Evolutionary conservation across 2,797 vertebrate genomes (phyloP).

Genomic region (Tauraco hartlaubi): DNA sequence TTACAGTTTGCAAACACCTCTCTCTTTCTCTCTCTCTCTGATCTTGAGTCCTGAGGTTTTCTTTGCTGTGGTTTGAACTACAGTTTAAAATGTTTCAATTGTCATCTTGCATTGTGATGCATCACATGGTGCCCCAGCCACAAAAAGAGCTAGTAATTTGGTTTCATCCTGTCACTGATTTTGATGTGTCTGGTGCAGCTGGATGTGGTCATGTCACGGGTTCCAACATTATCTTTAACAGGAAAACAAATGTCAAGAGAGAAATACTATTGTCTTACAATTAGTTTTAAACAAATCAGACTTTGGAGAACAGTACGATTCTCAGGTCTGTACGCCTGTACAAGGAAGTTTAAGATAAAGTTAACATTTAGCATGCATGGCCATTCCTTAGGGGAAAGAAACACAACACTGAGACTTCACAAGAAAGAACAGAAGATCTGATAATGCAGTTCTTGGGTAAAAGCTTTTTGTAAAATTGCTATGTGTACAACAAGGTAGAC

Average conservation of each 20-base stretch:
- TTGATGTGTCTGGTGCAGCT: slow-evolving; percentile 75
- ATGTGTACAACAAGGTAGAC: background rate
- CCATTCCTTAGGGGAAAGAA: background rate
- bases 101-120: slow-evolving; percentile 75
- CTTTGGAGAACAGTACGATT: background rate
- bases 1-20: slow-evolving; percentile 72
- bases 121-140: slow-evolving; percentile 73
- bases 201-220: slow-evolving; percentile 74
- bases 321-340: slow-evolving; percentile 35
- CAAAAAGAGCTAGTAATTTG: slow-evolving; percentile 74
- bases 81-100: slow-evolving; percentile 74
- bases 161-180: slow-evolving; percentile 76
- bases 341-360: background rate
- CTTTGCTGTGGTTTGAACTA: slow-evolving; percentile 76
- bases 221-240: slow-evolving; percentile 76
- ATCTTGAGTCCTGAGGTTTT: slow-evolving; percentile 75
- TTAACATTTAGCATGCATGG: background rate
- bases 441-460: background rate
- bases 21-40: slow-evolving; percentile 65
- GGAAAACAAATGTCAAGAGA: slow-evolving; percentile 73
- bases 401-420: background rate
- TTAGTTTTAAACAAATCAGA: slow-evolving; percentile 62
- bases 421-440: background rate
- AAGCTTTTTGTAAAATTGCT: background rate
- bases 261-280: slow-evolving; percentile 67